Conservation (phyloP, 2,113 vertebrate species). For the Pogona vitticeps region DNA sequence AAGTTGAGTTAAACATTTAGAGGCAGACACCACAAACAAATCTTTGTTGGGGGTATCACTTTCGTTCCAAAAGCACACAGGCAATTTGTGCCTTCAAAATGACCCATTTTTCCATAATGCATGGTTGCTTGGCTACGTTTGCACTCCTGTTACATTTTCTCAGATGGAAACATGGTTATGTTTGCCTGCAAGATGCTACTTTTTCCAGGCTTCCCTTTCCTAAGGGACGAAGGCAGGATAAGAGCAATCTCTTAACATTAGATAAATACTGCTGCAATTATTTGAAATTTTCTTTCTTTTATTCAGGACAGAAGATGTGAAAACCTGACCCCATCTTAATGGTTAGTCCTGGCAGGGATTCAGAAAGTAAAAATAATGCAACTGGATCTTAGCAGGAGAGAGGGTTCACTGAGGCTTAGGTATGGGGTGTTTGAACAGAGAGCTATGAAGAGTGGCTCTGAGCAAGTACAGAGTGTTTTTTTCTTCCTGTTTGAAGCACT, state of each 20-base stretch:
- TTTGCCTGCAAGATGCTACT: constrained; percentile 69
- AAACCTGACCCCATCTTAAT: background rate
- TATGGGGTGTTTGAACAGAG: background rate
- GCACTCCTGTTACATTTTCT: constrained; percentile 64
- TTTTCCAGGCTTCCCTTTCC: constrained; percentile 60
- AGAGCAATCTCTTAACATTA: constrained; percentile 50
- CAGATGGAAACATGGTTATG: constrained; percentile 72
- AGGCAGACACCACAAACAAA: constrained; percentile 14
- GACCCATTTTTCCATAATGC: constrained; percentile 67
- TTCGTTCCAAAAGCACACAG: constrained; percentile 64
- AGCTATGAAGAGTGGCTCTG: background rate
- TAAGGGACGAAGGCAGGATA: constrained; percentile 57
- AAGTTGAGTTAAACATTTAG: constrained; percentile 49
- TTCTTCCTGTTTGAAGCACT: background rate
- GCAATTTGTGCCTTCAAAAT: constrained; percentile 68
- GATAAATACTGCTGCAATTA: constrained; percentile 24
- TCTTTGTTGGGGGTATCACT: constrained; percentile 50
- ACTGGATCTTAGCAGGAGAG: background rate
- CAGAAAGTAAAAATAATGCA: background rate
- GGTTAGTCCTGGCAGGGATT: constrained; percentile 17
- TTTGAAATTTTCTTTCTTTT: constrained; percentile 24
- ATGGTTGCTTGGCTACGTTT: constrained; percentile 68
- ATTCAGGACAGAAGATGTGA: constrained; percentile 29
- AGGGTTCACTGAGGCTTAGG: background rate
- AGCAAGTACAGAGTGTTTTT: background rate